These are phyloP conservation scores for Drosophila lacertosa DNA, from an alignment of 1,140 invertebrate genomes.

Conservation along the genomic window DNA sequence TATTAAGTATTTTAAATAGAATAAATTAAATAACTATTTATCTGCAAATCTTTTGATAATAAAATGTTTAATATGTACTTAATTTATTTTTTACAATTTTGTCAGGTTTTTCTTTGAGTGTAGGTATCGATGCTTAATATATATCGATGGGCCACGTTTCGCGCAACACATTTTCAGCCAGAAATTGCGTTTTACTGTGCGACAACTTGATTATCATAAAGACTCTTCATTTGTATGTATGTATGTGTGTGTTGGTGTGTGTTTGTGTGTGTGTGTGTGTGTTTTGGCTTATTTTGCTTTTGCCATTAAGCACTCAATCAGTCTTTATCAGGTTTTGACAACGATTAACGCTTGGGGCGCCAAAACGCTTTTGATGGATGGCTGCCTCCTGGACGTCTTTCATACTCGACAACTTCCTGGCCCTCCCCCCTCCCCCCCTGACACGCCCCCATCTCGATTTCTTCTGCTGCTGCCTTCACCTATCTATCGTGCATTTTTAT, in stretches of 20 bases:
- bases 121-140: slow-evolving; percentile 18
- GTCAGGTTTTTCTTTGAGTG: no score
- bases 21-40: no score
- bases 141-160: slow-evolving; percentile 13
- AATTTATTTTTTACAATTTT: no score
- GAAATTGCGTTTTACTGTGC: slow-evolving; percentile 12
- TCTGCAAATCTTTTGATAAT: no score
- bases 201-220: slow-evolving; percentile 45
- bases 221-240: slow-evolving; percentile 50
- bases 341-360: slow-evolving; percentile 78
- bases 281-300: slow-evolving; percentile 5
- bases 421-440: slow-evolving; percentile 1
- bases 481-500: slow-evolving; percentile 50
- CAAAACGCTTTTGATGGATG: slow-evolving; percentile 78
- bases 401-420: not conserved
- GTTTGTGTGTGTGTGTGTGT: slow-evolving; percentile 9
- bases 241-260: slow-evolving; percentile 10
- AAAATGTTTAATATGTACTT: no score
- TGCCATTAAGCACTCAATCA: slow-evolving; percentile 66
- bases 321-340: slow-evolving; percentile 83
- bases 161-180: slow-evolving; percentile 16
- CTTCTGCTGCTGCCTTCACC: not conserved
- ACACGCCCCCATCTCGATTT: not conserved
- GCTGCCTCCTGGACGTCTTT: slow-evolving; percentile 46
- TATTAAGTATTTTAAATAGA: no score